A percentile compares a stretch with the other conserved stretches of the same genome.
These are phyloP conservation scores for Channa striata DNA, from an alignment of 2,797 vertebrate genomes.

Conservation along the genomic window DNA sequence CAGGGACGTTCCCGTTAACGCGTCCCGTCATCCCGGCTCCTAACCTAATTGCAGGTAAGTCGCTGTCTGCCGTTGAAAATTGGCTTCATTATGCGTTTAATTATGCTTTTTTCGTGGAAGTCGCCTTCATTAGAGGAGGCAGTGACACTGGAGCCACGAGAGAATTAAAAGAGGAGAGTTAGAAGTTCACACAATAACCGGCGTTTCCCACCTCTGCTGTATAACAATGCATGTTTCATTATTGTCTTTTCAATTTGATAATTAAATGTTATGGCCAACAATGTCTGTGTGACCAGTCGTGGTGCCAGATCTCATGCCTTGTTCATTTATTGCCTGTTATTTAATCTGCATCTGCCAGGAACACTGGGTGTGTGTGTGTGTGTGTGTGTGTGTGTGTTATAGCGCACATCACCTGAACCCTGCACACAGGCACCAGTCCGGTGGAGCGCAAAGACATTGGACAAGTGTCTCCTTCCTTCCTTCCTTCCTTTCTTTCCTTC, in stretches of 20 bases:
- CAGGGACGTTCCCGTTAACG: constrained; percentile 1
- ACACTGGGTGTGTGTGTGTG: background rate
- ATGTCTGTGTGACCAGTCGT: background rate
- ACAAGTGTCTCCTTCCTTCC: background rate
- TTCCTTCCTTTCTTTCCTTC: background rate
- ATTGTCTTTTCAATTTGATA: accelerated
- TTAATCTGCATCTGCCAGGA: background rate
- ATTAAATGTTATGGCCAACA: background rate
- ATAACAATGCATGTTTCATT: background rate
- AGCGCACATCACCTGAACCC: background rate
- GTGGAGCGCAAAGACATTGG: background rate
- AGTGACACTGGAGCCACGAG: background rate
- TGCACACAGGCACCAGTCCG: background rate
- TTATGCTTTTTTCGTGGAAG: background rate
- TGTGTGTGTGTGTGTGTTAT: no score
- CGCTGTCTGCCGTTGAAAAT: background rate
- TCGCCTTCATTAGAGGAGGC: background rate
- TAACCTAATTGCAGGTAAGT: constrained; percentile 49
- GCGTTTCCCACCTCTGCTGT: background rate
- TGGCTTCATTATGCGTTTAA: background rate
- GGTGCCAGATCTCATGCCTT: background rate
- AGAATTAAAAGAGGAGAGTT: background rate
- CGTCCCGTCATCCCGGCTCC: constrained; percentile 8
- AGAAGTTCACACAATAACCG: constrained; percentile 30
- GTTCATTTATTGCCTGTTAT: no score